phyloP scores from a whole-genome alignment of 2,797 vertebrate species.

The Epinephelus awoara region DNA sequence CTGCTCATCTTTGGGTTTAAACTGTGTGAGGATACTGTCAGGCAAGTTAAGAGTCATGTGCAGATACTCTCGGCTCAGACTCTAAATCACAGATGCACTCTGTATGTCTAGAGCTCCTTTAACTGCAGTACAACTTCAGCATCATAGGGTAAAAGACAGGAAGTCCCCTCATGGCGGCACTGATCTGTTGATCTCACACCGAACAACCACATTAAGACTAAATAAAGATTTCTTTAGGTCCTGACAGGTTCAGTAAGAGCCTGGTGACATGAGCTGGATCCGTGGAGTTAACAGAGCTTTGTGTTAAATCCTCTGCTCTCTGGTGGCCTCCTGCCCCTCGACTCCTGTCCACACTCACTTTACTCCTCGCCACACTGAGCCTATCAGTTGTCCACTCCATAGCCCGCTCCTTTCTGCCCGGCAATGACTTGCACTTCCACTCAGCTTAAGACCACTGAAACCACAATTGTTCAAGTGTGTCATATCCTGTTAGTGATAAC shows the following conservation, averaged over 20 bases:
- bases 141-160: background rate
- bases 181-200: constrained; percentile 1
- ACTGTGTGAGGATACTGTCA: too few species aligned
- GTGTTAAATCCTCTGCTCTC: constrained; percentile 19
- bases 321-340: background rate
- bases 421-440: constrained; percentile 61
- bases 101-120: too few species aligned
- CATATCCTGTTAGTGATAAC: constrained; percentile 53
- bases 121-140: background rate
- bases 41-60: too few species aligned
- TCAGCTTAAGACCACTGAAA: constrained; percentile 24
- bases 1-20: too few species aligned
- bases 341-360: constrained; percentile 10
- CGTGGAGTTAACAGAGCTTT: background rate
- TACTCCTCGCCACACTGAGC: background rate
- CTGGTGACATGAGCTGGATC: background rate
- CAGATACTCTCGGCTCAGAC: too few species aligned
- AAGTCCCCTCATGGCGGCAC: background rate
- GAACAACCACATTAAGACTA: background rate
- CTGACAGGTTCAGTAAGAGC: background rate
- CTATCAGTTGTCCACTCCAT: constrained; percentile 8
- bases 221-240: background rate
- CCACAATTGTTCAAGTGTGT: constrained; percentile 43
- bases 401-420: background rate
- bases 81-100: too few species aligned